Base-by-base conservation (phyloP, 2,888 invertebrate species). In the Bimastos eiseni region DNA sequence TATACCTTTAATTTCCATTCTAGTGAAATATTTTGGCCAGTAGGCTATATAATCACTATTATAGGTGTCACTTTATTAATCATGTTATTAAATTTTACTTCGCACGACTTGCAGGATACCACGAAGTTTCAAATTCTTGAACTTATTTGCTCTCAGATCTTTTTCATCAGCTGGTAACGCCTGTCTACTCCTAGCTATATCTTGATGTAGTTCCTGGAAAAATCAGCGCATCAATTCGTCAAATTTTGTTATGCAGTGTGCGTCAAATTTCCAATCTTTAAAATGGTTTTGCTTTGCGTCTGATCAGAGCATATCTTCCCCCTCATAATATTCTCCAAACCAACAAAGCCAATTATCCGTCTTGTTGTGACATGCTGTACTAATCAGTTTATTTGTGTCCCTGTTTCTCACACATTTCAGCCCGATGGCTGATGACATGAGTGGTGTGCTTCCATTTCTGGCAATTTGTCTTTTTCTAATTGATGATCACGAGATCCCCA, bases 221-320 rank as follows among this genome's bases (percentile, higher is more conserved):
- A 86, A 86, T 36, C 86, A 86, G 36, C 24, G 34, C 86, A 86
- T 86, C 34, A 86, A 86, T 86, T 34, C 86, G 86, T 86, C 86
- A 36, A 86, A 86, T 86, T 30, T 24, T 34, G 4, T 86, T 36
- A 17, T 34, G 86, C 15, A 8, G 36, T 86, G 86, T 8, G 8
- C 36, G 37, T 86, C 86, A 37, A 86, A 86, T 86, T 86, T 86
- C 86, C 86, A 86, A 36, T 86, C 86, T 0, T 5, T 37, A 36
- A 86, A 86, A 36, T 86, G 86, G 21, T 86, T 37, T 19, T 17
- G 5, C 36, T 86, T 86, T 0, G 86, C 86, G 17, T 86, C 86
- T 19, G 21, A 36, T 36, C 86, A 86, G 36, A 86, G 33, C 34
- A 86, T 86, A 19, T 36, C 86, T 36, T 86, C 36, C 17, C 17